Conservation (phyloP, 2,113 vertebrate species). For the Limnothrissa miodon region DNA sequence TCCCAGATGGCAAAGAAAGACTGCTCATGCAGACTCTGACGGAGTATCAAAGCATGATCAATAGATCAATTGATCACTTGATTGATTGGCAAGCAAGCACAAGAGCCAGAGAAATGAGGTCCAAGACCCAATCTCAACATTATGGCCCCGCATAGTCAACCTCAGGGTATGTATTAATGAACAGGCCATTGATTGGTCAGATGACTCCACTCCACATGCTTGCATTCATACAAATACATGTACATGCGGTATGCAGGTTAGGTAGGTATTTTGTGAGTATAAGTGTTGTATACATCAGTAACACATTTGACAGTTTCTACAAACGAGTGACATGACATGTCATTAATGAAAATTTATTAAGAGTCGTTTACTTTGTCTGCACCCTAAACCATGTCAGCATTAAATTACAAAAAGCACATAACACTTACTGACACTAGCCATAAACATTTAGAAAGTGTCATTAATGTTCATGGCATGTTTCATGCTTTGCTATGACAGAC, state of each 20-base stretch:
- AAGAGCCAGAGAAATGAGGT: background rate
- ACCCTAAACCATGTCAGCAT: no score
- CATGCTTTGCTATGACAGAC: no score
- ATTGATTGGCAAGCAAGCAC: background rate
- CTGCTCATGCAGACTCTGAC: background rate
- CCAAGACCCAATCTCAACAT: background rate
- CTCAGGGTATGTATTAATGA: constrained; percentile 2
- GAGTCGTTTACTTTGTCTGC: no score
- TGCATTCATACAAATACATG: background rate
- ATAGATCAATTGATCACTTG: background rate
- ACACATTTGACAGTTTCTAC: no score
- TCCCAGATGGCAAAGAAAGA: background rate
- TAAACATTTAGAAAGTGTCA: no score
- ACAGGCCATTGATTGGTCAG: background rate
- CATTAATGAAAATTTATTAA: no score
- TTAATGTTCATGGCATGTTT: no score
- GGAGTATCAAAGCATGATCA: background rate
- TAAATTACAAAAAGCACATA: no score
- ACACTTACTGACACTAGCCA: no score
- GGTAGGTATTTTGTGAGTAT: background rate
- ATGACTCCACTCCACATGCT: background rate
- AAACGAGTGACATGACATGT: no score
- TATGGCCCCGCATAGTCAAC: background rate
- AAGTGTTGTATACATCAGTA: no score
- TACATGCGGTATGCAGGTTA: background rate